Evolutionary conservation across 2,797 vertebrate species (phyloP).

Genomic region (Gephyroberyx darwinii): DNA sequence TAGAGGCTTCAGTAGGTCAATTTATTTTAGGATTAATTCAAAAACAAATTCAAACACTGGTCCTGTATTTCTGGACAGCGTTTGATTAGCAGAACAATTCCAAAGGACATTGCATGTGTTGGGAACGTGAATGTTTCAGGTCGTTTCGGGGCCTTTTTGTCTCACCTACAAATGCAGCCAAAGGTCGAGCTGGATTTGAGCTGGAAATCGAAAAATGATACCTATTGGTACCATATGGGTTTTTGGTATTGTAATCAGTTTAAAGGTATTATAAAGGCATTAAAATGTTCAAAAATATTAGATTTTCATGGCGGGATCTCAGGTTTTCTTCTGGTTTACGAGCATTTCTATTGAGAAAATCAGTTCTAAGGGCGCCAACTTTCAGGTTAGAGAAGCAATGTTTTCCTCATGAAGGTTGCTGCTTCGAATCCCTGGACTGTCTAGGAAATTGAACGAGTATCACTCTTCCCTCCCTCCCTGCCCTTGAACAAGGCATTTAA

Average conservation of each 20-base stretch:
- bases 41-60: background rate
- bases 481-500: constrained; percentile 37
- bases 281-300: constrained; percentile 29
- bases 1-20: background rate
- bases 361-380: background rate
- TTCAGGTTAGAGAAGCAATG: no score
- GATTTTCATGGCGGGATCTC: constrained; percentile 26
- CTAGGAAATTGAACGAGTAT: background rate
- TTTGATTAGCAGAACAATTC: constrained; percentile 23
- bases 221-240: constrained; percentile 49
- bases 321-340: constrained; percentile 28
- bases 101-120: constrained; percentile 6
- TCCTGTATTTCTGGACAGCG: background rate
- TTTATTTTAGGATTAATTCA: background rate
- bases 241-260: constrained; percentile 26
- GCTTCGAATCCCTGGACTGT: background rate
- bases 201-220: constrained; percentile 35
- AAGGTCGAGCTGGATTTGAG: constrained; percentile 25
- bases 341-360: constrained; percentile 37
- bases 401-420: background rate
- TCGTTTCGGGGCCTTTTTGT: constrained; percentile 31
- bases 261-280: constrained; percentile 45
- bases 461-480: constrained; percentile 1
- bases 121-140: constrained; percentile 35
- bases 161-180: constrained; percentile 43